Conservation (phyloP, 2,113 vertebrate species). For the Microtus ochrogaster region DNA sequence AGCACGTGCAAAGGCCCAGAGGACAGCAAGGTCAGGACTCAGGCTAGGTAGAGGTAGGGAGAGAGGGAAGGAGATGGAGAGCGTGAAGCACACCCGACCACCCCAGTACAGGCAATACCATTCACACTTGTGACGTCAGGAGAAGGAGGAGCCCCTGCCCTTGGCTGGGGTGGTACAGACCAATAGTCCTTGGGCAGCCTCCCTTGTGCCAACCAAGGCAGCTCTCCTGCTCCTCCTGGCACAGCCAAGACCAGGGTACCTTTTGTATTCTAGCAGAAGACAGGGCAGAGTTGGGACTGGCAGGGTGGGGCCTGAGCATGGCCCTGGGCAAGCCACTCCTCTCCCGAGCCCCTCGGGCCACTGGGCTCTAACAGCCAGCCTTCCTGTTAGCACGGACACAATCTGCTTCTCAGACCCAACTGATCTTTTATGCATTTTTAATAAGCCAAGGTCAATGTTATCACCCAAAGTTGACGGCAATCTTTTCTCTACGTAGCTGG, state of each 20-base stretch:
- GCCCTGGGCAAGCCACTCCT: background rate
- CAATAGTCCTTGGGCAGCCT: background rate
- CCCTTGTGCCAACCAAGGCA: background rate
- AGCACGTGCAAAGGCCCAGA: background rate
- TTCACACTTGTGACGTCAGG: too few species aligned
- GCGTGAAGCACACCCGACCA: background rate
- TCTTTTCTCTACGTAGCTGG: slow-evolving; percentile 37
- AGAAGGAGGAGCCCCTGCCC: background rate
- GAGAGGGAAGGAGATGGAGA: background rate
- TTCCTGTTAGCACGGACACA: accelerated
- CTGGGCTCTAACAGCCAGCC: background rate
- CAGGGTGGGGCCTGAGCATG: background rate
- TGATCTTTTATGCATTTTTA: slow-evolving; percentile 23
- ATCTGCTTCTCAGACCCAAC: background rate
- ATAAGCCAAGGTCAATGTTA: slow-evolving; percentile 65
- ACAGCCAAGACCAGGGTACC: background rate
- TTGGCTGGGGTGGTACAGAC: background rate
- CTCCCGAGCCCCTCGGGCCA: background rate
- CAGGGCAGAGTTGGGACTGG: background rate
- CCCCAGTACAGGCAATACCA: background rate
- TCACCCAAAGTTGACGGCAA: background rate
- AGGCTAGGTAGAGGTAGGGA: background rate
- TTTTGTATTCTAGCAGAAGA: background rate
- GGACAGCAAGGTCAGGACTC: background rate
- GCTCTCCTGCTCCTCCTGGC: background rate